phyloP scores from a whole-genome alignment of 2,113 vertebrate genomes.

The Desmodus rotundus region DNA sequence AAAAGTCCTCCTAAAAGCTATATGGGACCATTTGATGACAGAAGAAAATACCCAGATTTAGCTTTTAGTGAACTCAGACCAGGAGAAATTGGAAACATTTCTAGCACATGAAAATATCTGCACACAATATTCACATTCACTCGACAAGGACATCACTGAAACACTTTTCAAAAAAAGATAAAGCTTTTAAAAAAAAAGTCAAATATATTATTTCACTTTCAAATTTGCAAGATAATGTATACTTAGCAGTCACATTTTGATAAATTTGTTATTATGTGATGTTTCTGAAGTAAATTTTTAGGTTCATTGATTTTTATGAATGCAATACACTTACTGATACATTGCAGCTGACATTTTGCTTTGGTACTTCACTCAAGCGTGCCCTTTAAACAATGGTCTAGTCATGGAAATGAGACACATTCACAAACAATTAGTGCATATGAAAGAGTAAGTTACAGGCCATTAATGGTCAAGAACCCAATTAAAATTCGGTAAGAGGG shows the following conservation, averaged over 20 bases:
- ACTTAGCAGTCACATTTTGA: background rate
- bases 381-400: background rate
- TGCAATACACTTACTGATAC: background rate
- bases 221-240: background rate
- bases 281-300: constrained; percentile 3
- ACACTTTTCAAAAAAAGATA: background rate
- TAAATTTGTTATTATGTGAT: background rate
- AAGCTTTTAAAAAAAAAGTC: background rate
- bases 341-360: background rate
- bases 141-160: background rate
- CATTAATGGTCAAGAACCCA: background rate
- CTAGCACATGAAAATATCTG: background rate
- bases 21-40: background rate
- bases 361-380: background rate
- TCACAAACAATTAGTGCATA: background rate
- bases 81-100: background rate
- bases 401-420: background rate
- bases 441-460: background rate
- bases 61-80: background rate
- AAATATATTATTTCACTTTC: background rate
- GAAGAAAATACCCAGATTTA: background rate
- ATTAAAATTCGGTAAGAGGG: background rate
- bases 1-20: background rate
- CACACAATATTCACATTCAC: background rate
- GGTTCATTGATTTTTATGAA: background rate